phyloP scores from a whole-genome alignment of 2,113 vertebrate genomes.

The Campylorhamphus procurvoides region DNA sequence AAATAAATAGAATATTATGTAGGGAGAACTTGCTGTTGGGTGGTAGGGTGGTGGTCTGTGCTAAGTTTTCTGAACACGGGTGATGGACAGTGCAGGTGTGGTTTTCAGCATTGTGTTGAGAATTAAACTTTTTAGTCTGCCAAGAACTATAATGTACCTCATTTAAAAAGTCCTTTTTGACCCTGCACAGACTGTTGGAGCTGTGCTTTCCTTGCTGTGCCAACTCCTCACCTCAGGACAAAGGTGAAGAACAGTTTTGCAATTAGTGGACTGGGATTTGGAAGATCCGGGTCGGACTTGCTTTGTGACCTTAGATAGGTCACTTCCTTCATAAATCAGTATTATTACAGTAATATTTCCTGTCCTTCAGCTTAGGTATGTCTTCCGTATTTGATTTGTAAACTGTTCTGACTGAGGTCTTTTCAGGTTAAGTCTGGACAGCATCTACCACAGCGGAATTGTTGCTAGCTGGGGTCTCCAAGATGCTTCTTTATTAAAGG shows the following conservation, averaged over 20 bases:
- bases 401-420: constrained; percentile 42
- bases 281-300: neutral
- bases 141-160: neutral
- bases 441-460: neutral
- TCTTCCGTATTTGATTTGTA: constrained; percentile 53
- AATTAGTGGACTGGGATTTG: neutral
- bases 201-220: neutral
- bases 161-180: neutral
- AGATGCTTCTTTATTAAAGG: constrained; percentile 13
- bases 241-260: constrained; percentile 1
- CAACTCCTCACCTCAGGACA: neutral
- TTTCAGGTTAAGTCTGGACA: constrained; percentile 37
- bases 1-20: neutral
- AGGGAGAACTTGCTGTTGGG: neutral
- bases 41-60: neutral
- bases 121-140: neutral
- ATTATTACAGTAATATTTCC: constrained; percentile 58
- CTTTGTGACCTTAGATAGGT: constrained; percentile 34
- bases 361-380: constrained; percentile 1
- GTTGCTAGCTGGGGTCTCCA: neutral
- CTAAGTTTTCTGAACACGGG: neutral
- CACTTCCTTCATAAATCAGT: constrained; percentile 40
- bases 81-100: neutral
- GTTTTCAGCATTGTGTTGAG: neutral
- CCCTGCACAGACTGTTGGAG: neutral